Evolutionary conservation across 2,113 vertebrate genomes (phyloP), one percentile per base, ranked within the genome.

Genomic region (Falcunculus frontatus): DNA sequence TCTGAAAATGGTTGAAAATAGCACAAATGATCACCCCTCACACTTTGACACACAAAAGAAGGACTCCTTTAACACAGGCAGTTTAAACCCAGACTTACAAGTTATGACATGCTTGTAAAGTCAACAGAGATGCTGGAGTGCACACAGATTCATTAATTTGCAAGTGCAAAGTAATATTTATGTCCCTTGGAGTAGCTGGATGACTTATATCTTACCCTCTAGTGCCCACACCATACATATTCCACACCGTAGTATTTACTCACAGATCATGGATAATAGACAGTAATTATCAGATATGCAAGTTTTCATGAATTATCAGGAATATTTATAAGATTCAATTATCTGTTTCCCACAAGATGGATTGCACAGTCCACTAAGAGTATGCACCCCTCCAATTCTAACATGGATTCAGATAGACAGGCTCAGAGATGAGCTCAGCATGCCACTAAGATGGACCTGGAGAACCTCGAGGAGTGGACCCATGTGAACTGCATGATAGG

Each of bases 1-100:
- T 56, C 83, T 92, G 63, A 80, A 96, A 95, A 92, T 27, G 70
- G 19, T 20, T 52, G 41, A 55, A 79, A 96, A 90, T 49, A 86
- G 49, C 21, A 84, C 41, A 90, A 37, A 87, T 23, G 25, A 56
- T 19, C 42, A 89, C n/a, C 55, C 30, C 22, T 37, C 68, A 49
- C 47, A 68, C 27, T 21, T 29, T 42, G 15, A 52, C 47, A 95
- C n/a, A 90, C 46, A 90, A 90, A 50, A 70, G 73, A 62, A 62
- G 15, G 29, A 56, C 10, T 50, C 16, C 52, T 70, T 87, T 52
- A 89, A 95, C 46, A 44, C 41, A 88, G 42, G 33, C 19, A 92
- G 64, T 72, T 91, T 96, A 93, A 93, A 84, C 46, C 22, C 46
- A 64, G 67, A 67, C n/a, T 62, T 64, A 49, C 0, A 18, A 95